A percentile compares a stretch with the other conserved stretches of the same genome.
Conservation (phyloP, 2,113 vertebrate genomes). For the Serilophus lunatus region DNA sequence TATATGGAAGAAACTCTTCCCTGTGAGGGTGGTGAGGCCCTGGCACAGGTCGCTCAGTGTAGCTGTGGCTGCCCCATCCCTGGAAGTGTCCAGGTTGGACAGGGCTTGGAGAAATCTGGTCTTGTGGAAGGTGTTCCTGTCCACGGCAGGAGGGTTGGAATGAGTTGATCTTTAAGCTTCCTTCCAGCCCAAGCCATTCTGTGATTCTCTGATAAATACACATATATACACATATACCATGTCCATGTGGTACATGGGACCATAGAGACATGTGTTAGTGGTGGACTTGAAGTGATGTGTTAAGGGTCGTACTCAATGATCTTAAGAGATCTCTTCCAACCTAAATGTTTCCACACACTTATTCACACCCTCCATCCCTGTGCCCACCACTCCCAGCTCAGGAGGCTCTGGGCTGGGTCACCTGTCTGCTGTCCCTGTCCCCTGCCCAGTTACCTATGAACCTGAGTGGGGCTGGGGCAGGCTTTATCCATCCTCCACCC, state of each 20-base stretch:
- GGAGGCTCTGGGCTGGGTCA: background rate
- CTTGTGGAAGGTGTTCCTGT: background rate
- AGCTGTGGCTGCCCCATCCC: background rate
- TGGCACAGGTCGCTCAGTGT: background rate
- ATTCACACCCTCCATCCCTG: rapidly evolving
- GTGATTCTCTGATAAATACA: background rate
- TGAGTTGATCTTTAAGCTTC: background rate
- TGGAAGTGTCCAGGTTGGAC: background rate
- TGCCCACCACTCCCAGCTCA: background rate
- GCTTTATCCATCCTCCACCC: background rate
- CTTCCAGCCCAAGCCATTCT: rapidly evolving
- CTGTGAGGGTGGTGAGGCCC: background rate
- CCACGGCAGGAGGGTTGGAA: background rate
- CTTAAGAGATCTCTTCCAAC: background rate
- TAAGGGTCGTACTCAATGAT: rapidly evolving
- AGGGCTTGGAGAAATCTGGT: background rate
- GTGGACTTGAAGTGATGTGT: rapidly evolving
- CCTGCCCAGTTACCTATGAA: rapidly evolving
- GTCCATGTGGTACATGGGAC: rapidly evolving
- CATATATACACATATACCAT: background rate
- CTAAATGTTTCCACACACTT: background rate
- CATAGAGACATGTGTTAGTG: background rate
- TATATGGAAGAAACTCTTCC: background rate
- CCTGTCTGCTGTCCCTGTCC: background rate
- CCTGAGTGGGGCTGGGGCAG: background rate